Evolutionary conservation across 2,113 vertebrate species (phyloP).

Genomic region (Herpetotheres cachinnans): DNA sequence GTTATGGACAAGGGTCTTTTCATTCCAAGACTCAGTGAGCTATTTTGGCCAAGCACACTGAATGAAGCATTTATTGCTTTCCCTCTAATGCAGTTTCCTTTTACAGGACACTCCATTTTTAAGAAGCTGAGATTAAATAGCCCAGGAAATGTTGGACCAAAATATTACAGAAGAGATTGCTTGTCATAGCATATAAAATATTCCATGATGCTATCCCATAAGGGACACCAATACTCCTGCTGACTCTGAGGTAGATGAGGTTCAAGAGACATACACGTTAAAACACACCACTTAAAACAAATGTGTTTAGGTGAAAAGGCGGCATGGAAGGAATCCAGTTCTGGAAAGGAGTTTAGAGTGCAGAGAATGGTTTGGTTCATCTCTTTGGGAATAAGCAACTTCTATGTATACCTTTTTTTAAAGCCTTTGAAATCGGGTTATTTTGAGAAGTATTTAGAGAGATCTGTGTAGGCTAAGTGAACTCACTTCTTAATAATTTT

Average conservation of each 20-base stretch:
- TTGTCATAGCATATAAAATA: background rate
- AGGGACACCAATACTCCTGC: background rate
- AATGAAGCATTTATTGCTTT: conserved; percentile 39
- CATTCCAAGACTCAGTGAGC: background rate
- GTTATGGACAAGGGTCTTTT: conserved; percentile 32
- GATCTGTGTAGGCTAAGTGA: background rate
- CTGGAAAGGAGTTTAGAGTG: background rate
- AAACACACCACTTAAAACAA: background rate
- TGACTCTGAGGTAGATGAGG: background rate
- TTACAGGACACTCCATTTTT: background rate
- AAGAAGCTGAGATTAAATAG: background rate
- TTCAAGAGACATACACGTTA: background rate
- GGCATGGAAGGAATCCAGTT: background rate
- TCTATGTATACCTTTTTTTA: background rate
- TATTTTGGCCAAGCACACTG: background rate
- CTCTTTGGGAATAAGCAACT: background rate
- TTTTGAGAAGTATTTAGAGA: background rate
- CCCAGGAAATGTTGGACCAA: background rate
- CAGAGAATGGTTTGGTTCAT: background rate
- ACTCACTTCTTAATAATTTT: background rate
- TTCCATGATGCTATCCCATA: background rate
- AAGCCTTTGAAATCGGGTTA: background rate
- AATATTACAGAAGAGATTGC: background rate
- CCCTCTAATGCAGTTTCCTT: background rate
- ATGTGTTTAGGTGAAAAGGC: background rate